These are phyloP conservation scores for Ligdia adustata DNA, from an alignment of 2,888 invertebrate species.

Conservation along the genomic window DNA sequence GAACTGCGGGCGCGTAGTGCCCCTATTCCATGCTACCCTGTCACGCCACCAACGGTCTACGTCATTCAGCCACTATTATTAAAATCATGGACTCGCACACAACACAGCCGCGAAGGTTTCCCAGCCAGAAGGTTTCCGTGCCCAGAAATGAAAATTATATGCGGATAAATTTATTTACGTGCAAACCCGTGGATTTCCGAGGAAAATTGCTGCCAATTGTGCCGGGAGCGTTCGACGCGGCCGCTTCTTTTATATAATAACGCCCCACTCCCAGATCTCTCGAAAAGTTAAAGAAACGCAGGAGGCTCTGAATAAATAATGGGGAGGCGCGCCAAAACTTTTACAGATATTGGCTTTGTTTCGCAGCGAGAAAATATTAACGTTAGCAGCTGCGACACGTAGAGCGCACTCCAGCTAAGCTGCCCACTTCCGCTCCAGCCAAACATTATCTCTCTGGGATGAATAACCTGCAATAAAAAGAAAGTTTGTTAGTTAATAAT, in stretches of 20 bases:
- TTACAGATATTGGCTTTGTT: conserved; percentile 74
- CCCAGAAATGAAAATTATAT: conserved; percentile 34
- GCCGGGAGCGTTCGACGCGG: conserved; percentile 33
- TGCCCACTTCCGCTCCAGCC: conserved; percentile 22
- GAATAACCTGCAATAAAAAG: too few species aligned
- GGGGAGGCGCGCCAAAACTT: conserved; percentile 60
- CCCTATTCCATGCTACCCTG: conserved; percentile 30
- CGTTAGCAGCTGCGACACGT: conserved; percentile 60
- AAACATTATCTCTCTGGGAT: conserved; percentile 20
- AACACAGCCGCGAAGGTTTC: too few species aligned
- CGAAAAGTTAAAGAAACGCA: conserved; percentile 61
- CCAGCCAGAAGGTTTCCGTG: conserved; percentile 20
- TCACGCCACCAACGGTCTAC: conserved; percentile 54
- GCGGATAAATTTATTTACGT: conserved; percentile 40
- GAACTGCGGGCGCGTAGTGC: conserved; percentile 24
- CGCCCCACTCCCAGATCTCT: conserved; percentile 44
- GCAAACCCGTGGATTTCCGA: conserved; percentile 39
- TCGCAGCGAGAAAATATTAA: conserved; percentile 62
- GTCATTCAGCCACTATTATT: conserved; percentile 50
- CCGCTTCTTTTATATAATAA: conserved; percentile 52
- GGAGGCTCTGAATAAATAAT: conserved; percentile 72
- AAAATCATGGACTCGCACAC: conserved; percentile 23
- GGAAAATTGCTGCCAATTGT: conserved; percentile 55
- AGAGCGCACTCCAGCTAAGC: conserved; percentile 27
- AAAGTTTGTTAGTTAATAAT: too few species aligned